Evolutionary conservation across 1,140 invertebrate species (phyloP).

Genomic region (Drosophila obscura): DNA sequence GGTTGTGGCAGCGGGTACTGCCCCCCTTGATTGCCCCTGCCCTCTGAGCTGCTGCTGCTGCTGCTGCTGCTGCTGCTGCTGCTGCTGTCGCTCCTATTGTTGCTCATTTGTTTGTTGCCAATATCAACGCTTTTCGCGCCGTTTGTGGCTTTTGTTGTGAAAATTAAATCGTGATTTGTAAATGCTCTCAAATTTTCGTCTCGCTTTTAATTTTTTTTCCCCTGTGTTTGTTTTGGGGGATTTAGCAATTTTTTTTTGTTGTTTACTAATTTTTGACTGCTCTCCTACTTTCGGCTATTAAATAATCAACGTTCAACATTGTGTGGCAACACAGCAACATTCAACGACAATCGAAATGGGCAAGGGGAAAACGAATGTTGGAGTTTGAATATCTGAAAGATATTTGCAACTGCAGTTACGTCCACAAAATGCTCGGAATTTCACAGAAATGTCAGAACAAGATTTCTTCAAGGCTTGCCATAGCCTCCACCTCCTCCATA

Average conservation of each 20-base stretch:
- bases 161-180: conserved; percentile 82
- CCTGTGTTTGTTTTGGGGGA: conserved; percentile 12
- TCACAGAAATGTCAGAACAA: too few species aligned
- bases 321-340: conserved; percentile 57
- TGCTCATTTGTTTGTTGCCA: conserved; percentile 79
- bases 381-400: too few species aligned
- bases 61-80: conserved; percentile 1
- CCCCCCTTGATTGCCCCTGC: background rate
- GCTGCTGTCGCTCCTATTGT: conserved; percentile 3
- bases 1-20: background rate
- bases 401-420: too few species aligned
- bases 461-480: too few species aligned
- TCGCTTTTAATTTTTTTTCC: conserved; percentile 45
- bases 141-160: conserved; percentile 56
- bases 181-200: conserved; percentile 80
- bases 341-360: conserved; percentile 19
- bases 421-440: too few species aligned
- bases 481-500: too few species aligned
- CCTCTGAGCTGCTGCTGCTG: background rate
- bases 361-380: background rate
- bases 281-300: conserved; percentile 54
- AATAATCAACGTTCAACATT: conserved; percentile 72
- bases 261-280: conserved; percentile 64
- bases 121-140: conserved; percentile 70
- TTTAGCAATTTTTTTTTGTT: conserved; percentile 79